These are phyloP conservation scores for Decapterus maruadsi DNA, from an alignment of 2,797 vertebrate genomes.

Conservation along the genomic window DNA sequence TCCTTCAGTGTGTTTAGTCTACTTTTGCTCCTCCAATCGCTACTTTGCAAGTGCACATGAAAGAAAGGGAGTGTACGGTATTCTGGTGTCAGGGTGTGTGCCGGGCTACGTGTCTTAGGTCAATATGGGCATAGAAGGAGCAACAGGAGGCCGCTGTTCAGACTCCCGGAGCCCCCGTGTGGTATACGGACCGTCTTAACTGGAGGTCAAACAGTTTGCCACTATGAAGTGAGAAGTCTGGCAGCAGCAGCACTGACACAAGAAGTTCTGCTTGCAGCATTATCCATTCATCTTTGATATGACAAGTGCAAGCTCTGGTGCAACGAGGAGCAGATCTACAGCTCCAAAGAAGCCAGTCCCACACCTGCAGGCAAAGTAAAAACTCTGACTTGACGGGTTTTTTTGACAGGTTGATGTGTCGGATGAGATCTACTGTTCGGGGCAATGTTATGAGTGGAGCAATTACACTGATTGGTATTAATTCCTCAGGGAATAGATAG, in stretches of 20 bases:
- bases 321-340: neutral
- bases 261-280: neutral
- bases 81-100: constrained; percentile 60
- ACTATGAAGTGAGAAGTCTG: constrained; percentile 4
- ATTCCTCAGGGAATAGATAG: neutral
- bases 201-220: constrained; percentile 31
- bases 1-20: constrained; percentile 63
- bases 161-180: constrained; percentile 58
- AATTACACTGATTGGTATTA: neutral
- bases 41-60: constrained; percentile 42
- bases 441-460: neutral
- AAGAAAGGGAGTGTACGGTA: constrained; percentile 44
- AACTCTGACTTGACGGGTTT: neutral
- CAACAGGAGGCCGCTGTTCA: constrained; percentile 33
- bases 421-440: constrained; percentile 6
- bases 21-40: constrained; percentile 49
- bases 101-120: constrained; percentile 44
- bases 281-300: constrained; percentile 21
- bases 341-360: neutral
- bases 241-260: neutral
- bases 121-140: constrained; percentile 30
- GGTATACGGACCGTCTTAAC: constrained; percentile 43
- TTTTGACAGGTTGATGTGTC: neutral
- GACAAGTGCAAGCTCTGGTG: constrained; percentile 22
- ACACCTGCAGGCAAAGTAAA: neutral